phyloP scores from a whole-genome alignment of 1,140 invertebrate genomes.

The Drosophila rufa region DNA sequence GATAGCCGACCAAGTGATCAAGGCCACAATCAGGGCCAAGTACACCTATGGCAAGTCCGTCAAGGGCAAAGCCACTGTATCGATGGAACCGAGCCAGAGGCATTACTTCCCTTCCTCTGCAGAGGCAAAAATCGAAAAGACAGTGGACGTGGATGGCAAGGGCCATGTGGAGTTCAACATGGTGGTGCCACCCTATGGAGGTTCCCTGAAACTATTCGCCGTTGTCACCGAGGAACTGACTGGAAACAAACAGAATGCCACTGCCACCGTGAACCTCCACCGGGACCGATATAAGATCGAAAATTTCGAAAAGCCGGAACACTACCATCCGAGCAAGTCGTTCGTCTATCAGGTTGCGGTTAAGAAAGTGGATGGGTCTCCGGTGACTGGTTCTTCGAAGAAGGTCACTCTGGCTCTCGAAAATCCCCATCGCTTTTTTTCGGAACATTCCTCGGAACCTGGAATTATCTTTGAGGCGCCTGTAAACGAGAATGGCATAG shows the following conservation, averaged over 20 bases:
- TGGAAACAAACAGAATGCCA: conserved; percentile 91
- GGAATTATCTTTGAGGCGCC: conserved; percentile 20
- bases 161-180: conserved; percentile 90
- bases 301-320: conserved; percentile 89
- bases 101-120: background rate
- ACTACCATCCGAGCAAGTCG: conserved; percentile 94
- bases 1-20: conserved; percentile 91
- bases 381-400: conserved; percentile 88
- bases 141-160: conserved; percentile 90
- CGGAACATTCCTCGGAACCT: fast-evolving
- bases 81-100: conserved; percentile 86
- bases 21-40: conserved; percentile 92
- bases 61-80: conserved; percentile 90
- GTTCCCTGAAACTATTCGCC: conserved; percentile 88
- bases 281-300: conserved; percentile 93
- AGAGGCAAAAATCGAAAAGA: conserved; percentile 86
- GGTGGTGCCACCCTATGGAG: conserved; percentile 86
- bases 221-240: conserved; percentile 91
- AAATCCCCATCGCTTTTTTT: background rate
- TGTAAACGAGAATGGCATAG: conserved; percentile 88
- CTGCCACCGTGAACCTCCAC: conserved; percentile 90
- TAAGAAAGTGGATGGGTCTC: conserved; percentile 88
- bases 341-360: conserved; percentile 90
- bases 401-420: conserved; percentile 85
- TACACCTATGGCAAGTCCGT: conserved; percentile 90